phyloP scores from a whole-genome alignment of 2,113 vertebrate genomes.

The Lampris megalopsis region DNA sequence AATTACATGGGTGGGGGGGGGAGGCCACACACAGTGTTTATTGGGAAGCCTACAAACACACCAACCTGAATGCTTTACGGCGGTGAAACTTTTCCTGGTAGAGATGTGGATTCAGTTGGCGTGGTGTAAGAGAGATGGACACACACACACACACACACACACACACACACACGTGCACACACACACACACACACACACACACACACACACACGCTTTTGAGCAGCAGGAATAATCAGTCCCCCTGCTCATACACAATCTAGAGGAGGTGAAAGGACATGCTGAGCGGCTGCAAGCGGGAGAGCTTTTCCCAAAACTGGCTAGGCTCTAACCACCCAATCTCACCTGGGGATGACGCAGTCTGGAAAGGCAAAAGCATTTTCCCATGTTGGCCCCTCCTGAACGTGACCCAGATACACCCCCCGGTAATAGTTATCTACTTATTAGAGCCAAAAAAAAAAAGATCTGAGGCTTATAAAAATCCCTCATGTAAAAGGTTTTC shows the following conservation, averaged over 20 bases:
- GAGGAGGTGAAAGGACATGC: neutral
- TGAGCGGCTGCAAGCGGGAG: constrained; percentile 9
- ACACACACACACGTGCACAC: constrained; percentile 1
- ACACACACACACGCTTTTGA: constrained; percentile 1
- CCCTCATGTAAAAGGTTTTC: constrained; percentile 29
- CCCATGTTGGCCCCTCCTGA: constrained; percentile 28
- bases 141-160: neutral
- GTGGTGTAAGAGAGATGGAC: neutral
- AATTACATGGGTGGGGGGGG: constrained; percentile 38
- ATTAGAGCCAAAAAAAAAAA: no score
- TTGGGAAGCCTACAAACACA: constrained; percentile 51
- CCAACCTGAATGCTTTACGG: constrained; percentile 46
- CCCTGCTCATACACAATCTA: neutral
- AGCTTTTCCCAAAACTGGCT: constrained; percentile 14
- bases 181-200: constrained; percentile 6
- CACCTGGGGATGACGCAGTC: constrained; percentile 4
- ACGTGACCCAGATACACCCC: constrained; percentile 53
- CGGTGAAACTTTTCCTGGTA: constrained; percentile 23
- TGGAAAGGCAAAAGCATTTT: constrained; percentile 10
- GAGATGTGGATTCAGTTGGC: constrained; percentile 44
- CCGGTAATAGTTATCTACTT: constrained; percentile 13
- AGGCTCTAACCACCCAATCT: constrained; percentile 27
- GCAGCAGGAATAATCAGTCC: neutral
- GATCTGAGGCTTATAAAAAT: constrained; percentile 17
- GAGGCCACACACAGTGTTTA: constrained; percentile 74